A percentile compares a stretch with the other conserved stretches of the same genome.
Conservation (phyloP, 1,140 invertebrate genomes). For the Homarus americanus region DNA sequence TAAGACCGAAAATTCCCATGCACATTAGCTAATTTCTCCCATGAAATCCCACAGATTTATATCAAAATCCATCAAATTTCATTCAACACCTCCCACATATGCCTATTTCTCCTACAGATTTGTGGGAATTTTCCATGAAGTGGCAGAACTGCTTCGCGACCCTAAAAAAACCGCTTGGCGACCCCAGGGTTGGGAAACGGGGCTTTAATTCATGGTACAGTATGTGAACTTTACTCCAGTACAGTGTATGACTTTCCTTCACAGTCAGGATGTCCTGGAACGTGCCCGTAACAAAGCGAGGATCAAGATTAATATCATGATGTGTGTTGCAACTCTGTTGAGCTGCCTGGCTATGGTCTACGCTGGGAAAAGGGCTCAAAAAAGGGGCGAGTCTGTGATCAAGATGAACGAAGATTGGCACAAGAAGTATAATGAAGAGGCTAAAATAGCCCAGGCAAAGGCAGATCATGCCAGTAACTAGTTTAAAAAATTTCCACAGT, state of each 20-base stretch:
- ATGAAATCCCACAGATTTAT: too few relatives aligned
- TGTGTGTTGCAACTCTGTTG: conserved; percentile 43
- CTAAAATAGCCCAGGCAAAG: background rate
- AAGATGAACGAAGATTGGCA: conserved; percentile 68
- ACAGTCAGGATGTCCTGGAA: conserved; percentile 62
- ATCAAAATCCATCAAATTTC: too few relatives aligned
- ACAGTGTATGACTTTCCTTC: background rate
- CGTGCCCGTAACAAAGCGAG: conserved; percentile 58
- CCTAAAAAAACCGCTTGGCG: background rate
- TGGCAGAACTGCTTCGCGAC: background rate
- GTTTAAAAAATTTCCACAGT: too few relatives aligned
- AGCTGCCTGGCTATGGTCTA: conserved; percentile 57
- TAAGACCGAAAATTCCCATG: too few relatives aligned
- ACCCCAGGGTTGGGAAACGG: too few relatives aligned
- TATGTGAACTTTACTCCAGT: background rate
- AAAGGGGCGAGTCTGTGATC: conserved; percentile 29
- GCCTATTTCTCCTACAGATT: too few relatives aligned
- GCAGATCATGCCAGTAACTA: background rate
- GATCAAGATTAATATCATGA: conserved; percentile 65
- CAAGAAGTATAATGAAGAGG: conserved; percentile 42
- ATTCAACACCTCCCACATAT: too few relatives aligned
- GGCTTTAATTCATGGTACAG: too few relatives aligned
- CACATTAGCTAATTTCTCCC: too few relatives aligned
- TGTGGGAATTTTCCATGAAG: too few relatives aligned
- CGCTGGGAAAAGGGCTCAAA: conserved; percentile 45